Evolutionary conservation across 2,888 invertebrate genomes (phyloP).

Genomic region (Nysson spinosus): DNA sequence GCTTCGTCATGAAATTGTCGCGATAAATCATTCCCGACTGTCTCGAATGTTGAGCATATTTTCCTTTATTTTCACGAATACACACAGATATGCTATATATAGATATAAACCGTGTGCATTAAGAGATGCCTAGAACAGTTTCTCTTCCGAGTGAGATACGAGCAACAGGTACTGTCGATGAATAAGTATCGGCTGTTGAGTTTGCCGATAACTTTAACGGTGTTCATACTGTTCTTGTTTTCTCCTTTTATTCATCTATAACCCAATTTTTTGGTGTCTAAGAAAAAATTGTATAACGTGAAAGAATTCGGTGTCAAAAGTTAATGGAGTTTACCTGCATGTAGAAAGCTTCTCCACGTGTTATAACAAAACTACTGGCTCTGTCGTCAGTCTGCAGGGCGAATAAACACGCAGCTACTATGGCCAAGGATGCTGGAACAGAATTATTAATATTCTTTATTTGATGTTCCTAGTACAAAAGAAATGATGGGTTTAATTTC

Average conservation of each 20-base stretch:
- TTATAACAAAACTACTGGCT: constrained; percentile 85
- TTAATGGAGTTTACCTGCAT: constrained; percentile 83
- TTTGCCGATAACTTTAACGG: constrained; percentile 11
- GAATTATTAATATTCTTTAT: too few species aligned
- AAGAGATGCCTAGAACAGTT: constrained; percentile 22
- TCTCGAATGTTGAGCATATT: not conserved
- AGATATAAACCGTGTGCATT: constrained; percentile 2
- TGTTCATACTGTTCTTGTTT: too few species aligned
- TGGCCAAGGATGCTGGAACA: constrained; percentile 86
- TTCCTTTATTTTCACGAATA: not conserved
- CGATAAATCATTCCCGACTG: constrained; percentile 31
- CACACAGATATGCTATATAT: not conserved
- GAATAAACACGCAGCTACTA: constrained; percentile 89
- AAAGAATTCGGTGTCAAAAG: not conserved
- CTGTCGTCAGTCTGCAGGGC: constrained; percentile 91
- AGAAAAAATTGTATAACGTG: too few species aligned
- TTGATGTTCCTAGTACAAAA: too few species aligned
- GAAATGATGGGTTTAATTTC: too few species aligned
- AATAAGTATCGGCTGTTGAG: not conserved
- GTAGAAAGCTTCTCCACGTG: constrained; percentile 91
- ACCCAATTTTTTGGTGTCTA: too few species aligned
- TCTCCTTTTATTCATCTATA: too few species aligned
- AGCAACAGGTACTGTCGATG: constrained; percentile 38
- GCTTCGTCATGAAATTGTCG: constrained; percentile 31
- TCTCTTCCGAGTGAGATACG: constrained; percentile 33